Conservation (phyloP, 2,797 vertebrate genomes). For the Gallinago stenura region DNA sequence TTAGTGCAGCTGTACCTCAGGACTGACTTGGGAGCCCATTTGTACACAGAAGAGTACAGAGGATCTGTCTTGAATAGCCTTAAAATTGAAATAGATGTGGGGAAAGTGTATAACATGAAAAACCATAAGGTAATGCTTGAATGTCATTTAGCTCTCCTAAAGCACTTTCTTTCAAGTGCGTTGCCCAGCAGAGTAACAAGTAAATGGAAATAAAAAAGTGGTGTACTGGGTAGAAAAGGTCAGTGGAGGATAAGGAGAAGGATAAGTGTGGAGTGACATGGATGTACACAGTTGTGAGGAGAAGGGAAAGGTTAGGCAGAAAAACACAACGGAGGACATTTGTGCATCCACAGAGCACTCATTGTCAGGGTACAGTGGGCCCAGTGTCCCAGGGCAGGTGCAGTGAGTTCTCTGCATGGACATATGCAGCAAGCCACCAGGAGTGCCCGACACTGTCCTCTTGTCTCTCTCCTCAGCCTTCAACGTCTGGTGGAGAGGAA, state of each 20-base stretch:
- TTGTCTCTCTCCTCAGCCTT: neutral
- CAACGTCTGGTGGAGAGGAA: rapidly evolving
- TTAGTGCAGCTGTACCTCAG: neutral
- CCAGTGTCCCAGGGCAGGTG: rapidly evolving
- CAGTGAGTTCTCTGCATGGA: rapidly evolving
- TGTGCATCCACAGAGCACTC: neutral
- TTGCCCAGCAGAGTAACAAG: neutral
- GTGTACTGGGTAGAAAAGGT: neutral
- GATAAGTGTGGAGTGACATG: neutral
- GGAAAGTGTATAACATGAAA: neutral
- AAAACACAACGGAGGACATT: rapidly evolving
- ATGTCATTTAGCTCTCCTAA: neutral
- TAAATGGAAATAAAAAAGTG: neutral
- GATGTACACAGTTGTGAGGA: neutral
- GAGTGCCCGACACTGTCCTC: rapidly evolving
- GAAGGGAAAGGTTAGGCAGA: neutral
- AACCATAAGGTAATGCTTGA: neutral
- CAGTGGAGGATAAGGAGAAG: neutral
- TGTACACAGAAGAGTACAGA: neutral
- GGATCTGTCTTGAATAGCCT: neutral
- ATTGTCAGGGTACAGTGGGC: neutral
- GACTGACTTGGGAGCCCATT: neutral
- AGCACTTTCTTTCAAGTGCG: neutral
- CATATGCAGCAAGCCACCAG: neutral
- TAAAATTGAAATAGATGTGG: neutral